Evolutionary conservation across 2,113 vertebrate species (phyloP), one percentile per base, ranked within the genome.

Genomic region (Semnornis frantzii): DNA sequence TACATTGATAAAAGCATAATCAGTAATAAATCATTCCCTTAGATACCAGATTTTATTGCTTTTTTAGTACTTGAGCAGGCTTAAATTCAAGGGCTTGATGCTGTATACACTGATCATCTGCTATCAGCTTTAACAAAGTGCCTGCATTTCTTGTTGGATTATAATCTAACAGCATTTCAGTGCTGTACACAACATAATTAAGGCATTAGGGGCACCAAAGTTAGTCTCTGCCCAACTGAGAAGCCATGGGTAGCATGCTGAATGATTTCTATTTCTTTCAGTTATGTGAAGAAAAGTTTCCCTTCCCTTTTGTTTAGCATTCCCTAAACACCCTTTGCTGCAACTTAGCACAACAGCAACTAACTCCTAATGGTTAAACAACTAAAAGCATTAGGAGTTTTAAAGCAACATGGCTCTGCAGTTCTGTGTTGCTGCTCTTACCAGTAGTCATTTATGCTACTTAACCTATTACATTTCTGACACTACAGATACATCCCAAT

Each of bases 401-500:
- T 44, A 90, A 83, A 89, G 60, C 57, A 89, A 48, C 42, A 57
- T 6, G 2, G 33, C 42, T 91, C 75, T 85, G 42, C 64, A 85
- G 79, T 57, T 90, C 62, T 74, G 18, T 21, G 24, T 27, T 95
- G 73, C 64, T 74, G 66, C 33, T 85, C 37, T 65, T 87, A 57
- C 65, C 58, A 84, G 52, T 9, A 92, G 80, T 34, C 85, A 75
- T 90, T 88, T 75, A 66, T 54, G 87, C 82, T 93, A 81, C 76
- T 93, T 88, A 87, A 86, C 72, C 87, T 86, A 78, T 72, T 81
- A 63, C 37, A 34, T 59, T 81, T 86, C 48, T 93, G 85, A 91
- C 85, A 88, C 81, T 75, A 62, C n/a, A 86, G 79, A 95, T 85
- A 65, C 15, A 95, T 77, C 85, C 66, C 73, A 86, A 85, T 86